Evolutionary conservation across 2,888 invertebrate genomes (phyloP), one percentile per base, ranked within the genome.

Genomic region (Carterocephalus palaemon): DNA sequence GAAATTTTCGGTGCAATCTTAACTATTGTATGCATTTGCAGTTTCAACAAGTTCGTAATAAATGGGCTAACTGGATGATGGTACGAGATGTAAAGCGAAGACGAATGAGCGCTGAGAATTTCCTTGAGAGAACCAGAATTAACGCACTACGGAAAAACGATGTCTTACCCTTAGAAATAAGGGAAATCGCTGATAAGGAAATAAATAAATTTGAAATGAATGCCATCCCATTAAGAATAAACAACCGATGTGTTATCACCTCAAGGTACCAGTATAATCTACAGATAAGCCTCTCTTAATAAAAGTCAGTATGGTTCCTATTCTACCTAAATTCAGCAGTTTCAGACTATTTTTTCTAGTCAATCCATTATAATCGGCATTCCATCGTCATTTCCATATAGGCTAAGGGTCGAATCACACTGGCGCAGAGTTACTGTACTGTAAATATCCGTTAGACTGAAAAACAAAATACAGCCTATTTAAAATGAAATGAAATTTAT

Each of bases 41-140:
- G 93, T 77, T 90, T 38, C 92, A 92, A 70, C 93, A 92, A 89
- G 84, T 92, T 7, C 89, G 93, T 22, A 89, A 89, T 29, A 92
- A 93, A 86, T 96, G 93, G 90, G 90, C 93, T 0, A 93, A 95
- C 70, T 92, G 92, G 89, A 89, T 90, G 64, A 97, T 97, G 95
- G 88, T 92, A 32, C 89, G 94, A 51, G 98, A 99, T 74, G 93
- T 94, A 0, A 95, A 95, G 67, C 89, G 95, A 19, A 89, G 98
- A 40, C 90, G 92, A 61, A 85, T 91, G 64, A 91, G 93, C 0
- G 90, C 91, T 23, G 91, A 96, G 67, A 88, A 92, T 70, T 95
- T 92, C 28, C 89, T 92, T 1, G 91, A 93, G 47, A 89, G 98
- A 52, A 83, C 95, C 43, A 90, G 97, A 46, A 86, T 96, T 0